phyloP scores from a whole-genome alignment of 2,797 vertebrate genomes.

The Loriculus beryllinus region DNA sequence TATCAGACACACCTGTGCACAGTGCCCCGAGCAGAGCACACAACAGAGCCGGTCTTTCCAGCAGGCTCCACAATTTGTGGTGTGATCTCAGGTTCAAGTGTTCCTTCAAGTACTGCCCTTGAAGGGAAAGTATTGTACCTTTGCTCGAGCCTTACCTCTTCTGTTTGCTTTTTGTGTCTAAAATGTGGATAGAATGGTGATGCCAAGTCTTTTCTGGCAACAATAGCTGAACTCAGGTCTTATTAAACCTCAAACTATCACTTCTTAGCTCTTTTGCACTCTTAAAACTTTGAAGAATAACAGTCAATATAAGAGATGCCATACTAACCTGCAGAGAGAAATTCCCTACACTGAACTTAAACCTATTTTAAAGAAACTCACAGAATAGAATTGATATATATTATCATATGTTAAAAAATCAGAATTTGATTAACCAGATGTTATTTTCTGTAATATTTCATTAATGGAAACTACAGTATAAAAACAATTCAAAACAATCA shows the following conservation, averaged over 20 bases:
- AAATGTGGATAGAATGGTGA: background rate
- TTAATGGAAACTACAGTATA: background rate
- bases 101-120: background rate
- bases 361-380: background rate
- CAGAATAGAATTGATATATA: background rate
- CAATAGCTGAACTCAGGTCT: background rate
- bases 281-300: background rate
- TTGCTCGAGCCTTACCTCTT: background rate
- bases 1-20: background rate
- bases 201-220: background rate
- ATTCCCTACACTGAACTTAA: background rate
- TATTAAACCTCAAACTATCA: background rate
- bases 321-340: background rate
- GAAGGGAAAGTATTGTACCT: background rate
- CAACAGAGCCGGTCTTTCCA: background rate
- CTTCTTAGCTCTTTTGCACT: background rate
- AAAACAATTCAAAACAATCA: constrained; percentile 47
- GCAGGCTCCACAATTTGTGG: background rate
- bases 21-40: background rate
- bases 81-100: background rate
- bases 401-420: background rate
- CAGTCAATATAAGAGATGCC: background rate
- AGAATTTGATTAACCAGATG: constrained; percentile 12
- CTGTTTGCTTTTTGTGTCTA: background rate
- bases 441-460: constrained; percentile 39